Conservation (phyloP, 2,113 vertebrate species). For the Mellivora capensis region DNA sequence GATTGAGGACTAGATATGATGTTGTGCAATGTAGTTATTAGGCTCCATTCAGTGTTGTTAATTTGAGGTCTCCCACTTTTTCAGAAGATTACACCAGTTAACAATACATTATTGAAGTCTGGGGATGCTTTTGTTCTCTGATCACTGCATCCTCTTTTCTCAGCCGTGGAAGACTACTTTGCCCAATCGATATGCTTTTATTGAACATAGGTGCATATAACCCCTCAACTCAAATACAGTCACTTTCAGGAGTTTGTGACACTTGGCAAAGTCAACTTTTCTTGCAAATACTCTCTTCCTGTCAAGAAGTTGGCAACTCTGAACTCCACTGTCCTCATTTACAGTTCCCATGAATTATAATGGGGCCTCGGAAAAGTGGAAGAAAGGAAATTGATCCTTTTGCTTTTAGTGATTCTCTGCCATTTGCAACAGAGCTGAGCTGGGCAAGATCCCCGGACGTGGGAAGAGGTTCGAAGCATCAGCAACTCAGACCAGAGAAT, state of each 20-base stretch:
- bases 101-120: conserved; percentile 71
- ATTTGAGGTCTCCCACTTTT: conserved; percentile 77
- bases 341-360: neutral
- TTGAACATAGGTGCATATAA: conserved; percentile 23
- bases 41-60: conserved; percentile 78
- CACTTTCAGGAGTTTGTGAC: neutral
- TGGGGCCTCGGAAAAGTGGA: neutral
- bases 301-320: neutral
- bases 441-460: neutral
- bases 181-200: conserved; percentile 33
- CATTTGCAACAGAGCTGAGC: neutral
- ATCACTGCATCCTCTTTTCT: conserved; percentile 40
- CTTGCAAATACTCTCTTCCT: neutral
- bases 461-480: neutral
- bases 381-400: neutral
- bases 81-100: conserved; percentile 72
- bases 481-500: neutral
- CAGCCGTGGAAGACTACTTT: neutral
- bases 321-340: neutral
- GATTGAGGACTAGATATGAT: conserved; percentile 76
- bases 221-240: neutral
- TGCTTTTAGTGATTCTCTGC: neutral
- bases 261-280: neutral
- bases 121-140: conserved; percentile 11
- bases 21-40: conserved; percentile 74